Percentiles rank a stretch among this genome's conserved stretches.
Conservation (phyloP, 2,888 invertebrate genomes). For the Zele albiditarsus region DNA sequence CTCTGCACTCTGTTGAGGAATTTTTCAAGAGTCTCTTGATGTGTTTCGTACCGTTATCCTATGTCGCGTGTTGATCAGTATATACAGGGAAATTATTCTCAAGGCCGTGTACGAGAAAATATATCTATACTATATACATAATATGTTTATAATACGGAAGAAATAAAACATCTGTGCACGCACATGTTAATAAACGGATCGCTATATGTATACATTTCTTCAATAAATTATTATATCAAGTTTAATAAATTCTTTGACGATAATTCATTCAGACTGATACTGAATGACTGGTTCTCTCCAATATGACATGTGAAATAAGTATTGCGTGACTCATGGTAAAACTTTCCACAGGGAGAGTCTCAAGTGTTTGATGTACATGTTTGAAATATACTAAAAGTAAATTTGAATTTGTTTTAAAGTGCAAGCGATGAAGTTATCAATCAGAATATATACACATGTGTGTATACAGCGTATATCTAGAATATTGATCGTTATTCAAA, state of each 20-base stretch:
- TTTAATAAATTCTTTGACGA: background rate
- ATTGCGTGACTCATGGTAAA: constrained; percentile 53
- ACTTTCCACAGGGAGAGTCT: constrained; percentile 24
- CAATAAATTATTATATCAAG: background rate
- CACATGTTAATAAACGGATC: background rate
- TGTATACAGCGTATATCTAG: background rate
- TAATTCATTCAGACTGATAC: background rate
- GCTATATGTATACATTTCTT: background rate
- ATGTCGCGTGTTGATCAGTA: background rate
- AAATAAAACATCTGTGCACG: background rate
- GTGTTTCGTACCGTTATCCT: background rate
- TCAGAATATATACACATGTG: background rate
- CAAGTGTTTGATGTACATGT: background rate
- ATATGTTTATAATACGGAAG: background rate
- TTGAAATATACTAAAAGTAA: background rate
- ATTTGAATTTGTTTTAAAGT: background rate
- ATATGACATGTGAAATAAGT: constrained; percentile 61
- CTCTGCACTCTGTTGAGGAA: constrained; percentile 13
- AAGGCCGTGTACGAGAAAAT: background rate
- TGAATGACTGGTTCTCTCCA: background rate
- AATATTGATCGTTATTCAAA: background rate
- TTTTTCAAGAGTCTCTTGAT: constrained; percentile 1
- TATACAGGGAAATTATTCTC: background rate
- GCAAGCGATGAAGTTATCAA: constrained; percentile 2
- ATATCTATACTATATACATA: background rate